Evolutionary conservation across 2,797 vertebrate genomes (phyloP).

Genomic region (Podargus strigoides): DNA sequence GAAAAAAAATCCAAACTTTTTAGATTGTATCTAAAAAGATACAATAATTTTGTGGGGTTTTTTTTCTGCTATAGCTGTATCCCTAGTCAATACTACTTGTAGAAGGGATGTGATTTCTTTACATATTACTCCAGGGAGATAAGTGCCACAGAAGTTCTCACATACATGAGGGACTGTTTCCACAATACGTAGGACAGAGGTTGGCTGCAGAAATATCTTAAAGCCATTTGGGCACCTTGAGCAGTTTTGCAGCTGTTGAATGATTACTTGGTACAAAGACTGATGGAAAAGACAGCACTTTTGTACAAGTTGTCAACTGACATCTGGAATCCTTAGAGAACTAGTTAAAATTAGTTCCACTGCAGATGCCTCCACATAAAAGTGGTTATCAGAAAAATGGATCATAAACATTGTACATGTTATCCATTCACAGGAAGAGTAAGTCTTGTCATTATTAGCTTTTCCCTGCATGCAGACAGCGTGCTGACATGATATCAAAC

Average conservation of each 20-base stretch:
- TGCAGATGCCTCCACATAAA: not conserved
- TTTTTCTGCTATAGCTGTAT: not conserved
- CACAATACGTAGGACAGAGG: not conserved
- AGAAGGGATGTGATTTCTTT: not conserved
- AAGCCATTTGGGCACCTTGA: not conserved
- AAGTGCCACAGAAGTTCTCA: not conserved
- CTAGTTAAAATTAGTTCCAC: not conserved
- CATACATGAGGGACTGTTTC: not conserved
- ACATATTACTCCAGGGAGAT: not conserved
- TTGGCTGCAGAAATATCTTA: not conserved
- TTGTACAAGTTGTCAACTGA: not conserved
- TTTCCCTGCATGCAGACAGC: not conserved
- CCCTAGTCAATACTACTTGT: not conserved
- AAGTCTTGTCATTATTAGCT: not conserved
- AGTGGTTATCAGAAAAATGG: not conserved
- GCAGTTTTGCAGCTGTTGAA: not conserved
- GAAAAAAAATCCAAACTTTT: too few relatives aligned
- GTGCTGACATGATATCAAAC: rapidly evolving
- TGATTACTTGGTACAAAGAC: not conserved
- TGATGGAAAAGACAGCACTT: not conserved
- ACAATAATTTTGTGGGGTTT: not conserved
- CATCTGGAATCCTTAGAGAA: not conserved
- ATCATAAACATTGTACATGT: not conserved
- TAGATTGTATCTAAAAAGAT: too few relatives aligned
- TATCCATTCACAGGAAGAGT: not conserved